A percentile compares a stretch with the other conserved stretches of the same genome.
Evolutionary conservation across 2,113 vertebrate genomes (phyloP).

Genomic region (Crocuta crocuta): DNA sequence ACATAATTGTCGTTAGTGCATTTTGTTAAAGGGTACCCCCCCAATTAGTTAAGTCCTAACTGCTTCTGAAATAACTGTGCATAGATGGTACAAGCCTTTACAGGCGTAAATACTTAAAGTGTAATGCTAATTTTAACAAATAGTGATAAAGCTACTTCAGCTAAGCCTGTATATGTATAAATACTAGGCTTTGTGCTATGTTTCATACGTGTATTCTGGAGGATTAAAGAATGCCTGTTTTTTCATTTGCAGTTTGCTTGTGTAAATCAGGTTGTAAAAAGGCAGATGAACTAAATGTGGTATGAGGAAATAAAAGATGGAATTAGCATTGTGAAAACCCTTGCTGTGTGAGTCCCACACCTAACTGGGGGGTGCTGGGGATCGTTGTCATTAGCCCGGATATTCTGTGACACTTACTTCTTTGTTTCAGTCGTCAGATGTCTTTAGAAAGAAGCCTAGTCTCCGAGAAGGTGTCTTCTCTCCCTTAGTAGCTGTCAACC

Average conservation of each 20-base stretch:
- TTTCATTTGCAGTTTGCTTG: conserved; percentile 73
- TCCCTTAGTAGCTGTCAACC: not conserved
- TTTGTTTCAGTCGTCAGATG: not conserved
- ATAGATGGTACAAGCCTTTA: conserved; percentile 78
- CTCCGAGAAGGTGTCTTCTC: not conserved
- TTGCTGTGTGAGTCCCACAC: not conserved
- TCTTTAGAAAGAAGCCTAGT: not conserved
- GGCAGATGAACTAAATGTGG: conserved; percentile 70
- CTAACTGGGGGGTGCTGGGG: not conserved
- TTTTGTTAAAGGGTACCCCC: conserved; percentile 46
- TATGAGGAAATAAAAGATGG: conserved; percentile 84
- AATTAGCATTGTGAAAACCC: conserved; percentile 74
- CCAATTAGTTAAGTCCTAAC: conserved; percentile 79
- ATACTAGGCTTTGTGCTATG: conserved; percentile 72
- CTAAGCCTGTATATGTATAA: conserved; percentile 76
- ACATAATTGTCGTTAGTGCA: conserved; percentile 81
- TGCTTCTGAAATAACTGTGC: conserved; percentile 78
- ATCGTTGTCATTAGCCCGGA: not conserved
- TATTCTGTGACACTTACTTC: not conserved
- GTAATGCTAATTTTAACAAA: conserved; percentile 81
- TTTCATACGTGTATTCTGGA: conserved; percentile 79
- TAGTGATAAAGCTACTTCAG: conserved; percentile 74
- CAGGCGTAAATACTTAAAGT: conserved; percentile 77
- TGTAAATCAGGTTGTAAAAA: conserved; percentile 80
- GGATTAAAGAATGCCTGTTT: conserved; percentile 75